Base-by-base conservation (phyloP, 2,797 vertebrate species). In the Enteromius viviparus region DNA sequence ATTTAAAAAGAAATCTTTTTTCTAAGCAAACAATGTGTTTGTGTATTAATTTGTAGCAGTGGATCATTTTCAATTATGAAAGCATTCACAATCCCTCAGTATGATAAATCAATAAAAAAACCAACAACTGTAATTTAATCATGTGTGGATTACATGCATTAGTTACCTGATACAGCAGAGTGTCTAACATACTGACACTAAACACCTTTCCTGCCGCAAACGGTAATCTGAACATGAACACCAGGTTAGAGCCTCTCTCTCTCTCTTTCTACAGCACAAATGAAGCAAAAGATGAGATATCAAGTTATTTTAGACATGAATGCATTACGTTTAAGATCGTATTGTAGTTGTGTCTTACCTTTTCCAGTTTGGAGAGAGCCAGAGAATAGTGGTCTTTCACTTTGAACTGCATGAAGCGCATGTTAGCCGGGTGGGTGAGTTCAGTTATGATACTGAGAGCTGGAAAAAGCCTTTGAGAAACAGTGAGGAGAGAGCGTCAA, bases 381-480 rank as follows among this genome's bases (percentile, higher is more conserved):
- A 95, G 91, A 7, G 96, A 96, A 86, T 95, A 96, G 85, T 95
- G 94, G 88, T 96, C 95, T 92, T 96, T 96, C 72, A 96, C 95
- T 91, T 95, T 94, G 88, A 96, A 96, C 91, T 96, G 96, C 95
- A 96, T 96, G 87, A 96, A 96, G 77, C 95, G 94, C 96, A 96
- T 96, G 91, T 96, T 96, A 85, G 96, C 95, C 0, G 95, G 95
- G 87, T 96, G 96, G 0, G 95, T 95, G 87, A 96, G 93, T 90
- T 96, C 95, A 0, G 95, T 96, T 87, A 96, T 96, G 85, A 96
- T 96, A 7, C 95, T 95, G 0, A 96, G 94, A 62, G 93, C 94
- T 23, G 96, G 95, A 65, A 96, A 96, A 84, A 96, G 89, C 90
- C 96, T 96, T 91, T 26, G 29, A 32, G 76, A 55, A 76, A 64